Conservation (phyloP, 2,797 vertebrate species). For the Leptodactylus fallax region DNA sequence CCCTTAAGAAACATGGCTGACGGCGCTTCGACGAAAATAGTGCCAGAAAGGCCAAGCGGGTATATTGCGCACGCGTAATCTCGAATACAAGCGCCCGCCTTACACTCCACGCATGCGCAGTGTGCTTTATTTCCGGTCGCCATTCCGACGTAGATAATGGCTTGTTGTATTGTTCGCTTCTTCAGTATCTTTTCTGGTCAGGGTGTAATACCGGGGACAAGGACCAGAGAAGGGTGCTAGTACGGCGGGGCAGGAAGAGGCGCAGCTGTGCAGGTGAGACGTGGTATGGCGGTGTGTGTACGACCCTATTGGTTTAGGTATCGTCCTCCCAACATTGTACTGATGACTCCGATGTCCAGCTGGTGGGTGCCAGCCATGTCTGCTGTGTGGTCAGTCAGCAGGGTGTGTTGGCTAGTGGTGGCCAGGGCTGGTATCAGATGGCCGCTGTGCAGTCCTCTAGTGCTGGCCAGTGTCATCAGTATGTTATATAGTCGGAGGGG, state of each 20-base stretch:
- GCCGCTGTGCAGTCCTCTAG: too few species aligned
- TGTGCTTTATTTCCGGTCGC: constrained; percentile 39
- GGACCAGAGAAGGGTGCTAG: constrained; percentile 13
- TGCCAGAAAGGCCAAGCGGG: too few species aligned
- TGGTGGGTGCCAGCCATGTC: too few species aligned
- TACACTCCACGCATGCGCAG: constrained; percentile 14
- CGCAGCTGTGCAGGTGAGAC: constrained; percentile 30
- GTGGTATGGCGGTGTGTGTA: too few species aligned
- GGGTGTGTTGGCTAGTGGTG: too few species aligned
- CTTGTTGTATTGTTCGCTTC: neutral
- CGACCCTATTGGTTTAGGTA: too few species aligned
- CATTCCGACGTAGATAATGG: constrained; percentile 54
- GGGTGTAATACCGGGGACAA: neutral
- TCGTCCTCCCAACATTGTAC: too few species aligned
- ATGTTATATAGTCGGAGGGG: too few species aligned
- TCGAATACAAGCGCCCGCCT: rapidly evolving
- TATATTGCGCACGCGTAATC: neutral
- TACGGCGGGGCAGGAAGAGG: neutral
- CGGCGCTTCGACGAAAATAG: neutral
- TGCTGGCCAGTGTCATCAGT: too few species aligned
- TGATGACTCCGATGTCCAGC: too few species aligned
- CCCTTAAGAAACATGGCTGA: neutral
- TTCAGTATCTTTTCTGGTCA: neutral
- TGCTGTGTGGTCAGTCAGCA: too few species aligned
- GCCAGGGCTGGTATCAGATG: too few species aligned